Conservation (phyloP, 2,113 vertebrate genomes). For the Columbina picui region DNA sequence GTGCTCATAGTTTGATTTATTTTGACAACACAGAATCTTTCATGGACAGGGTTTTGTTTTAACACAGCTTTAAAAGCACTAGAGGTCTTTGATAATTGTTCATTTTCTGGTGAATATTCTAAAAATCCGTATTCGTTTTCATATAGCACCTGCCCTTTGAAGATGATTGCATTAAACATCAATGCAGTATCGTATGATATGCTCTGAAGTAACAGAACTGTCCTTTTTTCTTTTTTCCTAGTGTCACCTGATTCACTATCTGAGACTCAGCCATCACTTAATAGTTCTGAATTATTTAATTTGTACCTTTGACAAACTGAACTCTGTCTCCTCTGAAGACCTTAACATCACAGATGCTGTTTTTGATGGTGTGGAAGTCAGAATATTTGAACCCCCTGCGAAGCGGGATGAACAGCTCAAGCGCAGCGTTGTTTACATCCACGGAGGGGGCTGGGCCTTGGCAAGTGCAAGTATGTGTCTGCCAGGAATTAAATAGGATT, state of each 20-base stretch:
- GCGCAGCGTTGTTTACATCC: constrained; percentile 88
- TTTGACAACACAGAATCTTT: background rate
- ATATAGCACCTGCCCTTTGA: background rate
- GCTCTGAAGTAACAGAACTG: background rate
- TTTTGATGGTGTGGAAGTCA: constrained; percentile 85
- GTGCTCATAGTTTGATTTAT: background rate
- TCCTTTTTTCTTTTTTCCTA: constrained; percentile 32
- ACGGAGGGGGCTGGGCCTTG: constrained; percentile 94
- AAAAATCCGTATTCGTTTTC: background rate
- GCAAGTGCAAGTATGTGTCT: constrained; percentile 87
- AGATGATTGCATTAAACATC: background rate
- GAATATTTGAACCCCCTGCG: constrained; percentile 84
- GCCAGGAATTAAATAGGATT: background rate
- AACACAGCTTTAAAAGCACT: background rate
- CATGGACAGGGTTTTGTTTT: background rate
- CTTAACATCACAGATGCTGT: constrained; percentile 82
- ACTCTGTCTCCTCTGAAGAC: constrained; percentile 72
- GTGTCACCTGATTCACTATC: constrained; percentile 84
- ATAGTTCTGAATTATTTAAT: constrained; percentile 84
- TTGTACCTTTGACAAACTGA: constrained; percentile 81
- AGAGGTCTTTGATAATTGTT: background rate
- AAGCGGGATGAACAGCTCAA: constrained; percentile 71
- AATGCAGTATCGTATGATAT: accelerated
- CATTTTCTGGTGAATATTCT: background rate
- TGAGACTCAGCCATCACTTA: constrained; percentile 87